These are phyloP conservation scores for Sclerurus mexicanus DNA, from an alignment of 2,113 vertebrate genomes.

Conservation along the genomic window DNA sequence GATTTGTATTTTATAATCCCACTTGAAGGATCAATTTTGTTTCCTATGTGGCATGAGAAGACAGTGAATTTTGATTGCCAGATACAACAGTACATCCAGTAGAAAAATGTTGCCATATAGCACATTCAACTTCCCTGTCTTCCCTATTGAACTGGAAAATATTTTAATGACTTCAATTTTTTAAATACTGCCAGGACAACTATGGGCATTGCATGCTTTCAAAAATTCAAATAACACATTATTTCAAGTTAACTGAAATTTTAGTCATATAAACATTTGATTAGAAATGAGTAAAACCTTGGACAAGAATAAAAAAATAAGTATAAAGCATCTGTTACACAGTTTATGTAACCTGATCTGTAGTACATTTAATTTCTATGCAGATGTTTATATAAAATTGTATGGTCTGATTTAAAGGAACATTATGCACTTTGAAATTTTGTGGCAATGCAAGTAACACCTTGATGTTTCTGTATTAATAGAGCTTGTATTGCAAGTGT, in stretches of 20 bases:
- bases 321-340: constrained; percentile 52
- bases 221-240: constrained; percentile 55
- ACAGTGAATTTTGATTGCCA: background rate
- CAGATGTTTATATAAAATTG: background rate
- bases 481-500: background rate
- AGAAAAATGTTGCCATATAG: background rate
- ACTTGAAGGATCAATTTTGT: background rate
- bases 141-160: background rate
- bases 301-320: constrained; percentile 34
- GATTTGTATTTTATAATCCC: background rate
- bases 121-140: background rate
- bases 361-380: background rate
- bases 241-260: constrained; percentile 56
- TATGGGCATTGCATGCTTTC: background rate
- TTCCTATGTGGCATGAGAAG: background rate
- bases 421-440: background rate
- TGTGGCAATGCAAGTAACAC: background rate
- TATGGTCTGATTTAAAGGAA: constrained; percentile 8
- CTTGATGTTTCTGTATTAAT: background rate
- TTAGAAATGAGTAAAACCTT: constrained; percentile 59
- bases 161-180: background rate
- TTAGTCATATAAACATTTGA: constrained; percentile 61
- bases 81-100: background rate
- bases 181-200: background rate
- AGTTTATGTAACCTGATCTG: constrained; percentile 26